A percentile compares a stretch with the other conserved stretches of the same genome.
Evolutionary conservation across 1,140 invertebrate species (phyloP).

Genomic region (Drosophila obscura): DNA sequence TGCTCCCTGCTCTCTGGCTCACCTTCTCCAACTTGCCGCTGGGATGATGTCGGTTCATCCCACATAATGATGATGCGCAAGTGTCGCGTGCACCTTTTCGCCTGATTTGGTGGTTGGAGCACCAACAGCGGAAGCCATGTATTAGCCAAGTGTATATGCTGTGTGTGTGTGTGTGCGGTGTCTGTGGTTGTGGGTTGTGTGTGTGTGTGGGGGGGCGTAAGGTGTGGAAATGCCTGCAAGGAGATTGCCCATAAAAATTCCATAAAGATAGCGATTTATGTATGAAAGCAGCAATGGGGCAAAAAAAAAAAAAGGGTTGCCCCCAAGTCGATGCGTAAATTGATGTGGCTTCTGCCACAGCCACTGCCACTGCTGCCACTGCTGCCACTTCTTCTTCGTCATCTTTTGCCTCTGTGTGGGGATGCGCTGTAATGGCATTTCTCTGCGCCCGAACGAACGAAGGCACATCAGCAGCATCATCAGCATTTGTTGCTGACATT

Average conservation of each 20-base stretch:
- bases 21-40: conserved; percentile 29
- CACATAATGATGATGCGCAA: conserved; percentile 78
- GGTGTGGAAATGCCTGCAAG: conserved; percentile 67
- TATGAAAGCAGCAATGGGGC: conserved; percentile 35
- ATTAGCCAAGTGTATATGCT: conserved; percentile 60
- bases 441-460: conserved; percentile 38
- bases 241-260: conserved; percentile 84
- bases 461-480: conserved; percentile 56
- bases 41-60: conserved; percentile 25
- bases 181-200: conserved; percentile 31
- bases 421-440: conserved; percentile 71
- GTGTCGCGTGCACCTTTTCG: conserved; percentile 72
- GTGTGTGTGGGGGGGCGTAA: no score
- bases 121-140: conserved; percentile 62
- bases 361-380: no score
- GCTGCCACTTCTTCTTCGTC: conserved; percentile 8
- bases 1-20: background rate
- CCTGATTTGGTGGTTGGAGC: conserved; percentile 13
- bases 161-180: conserved; percentile 17
- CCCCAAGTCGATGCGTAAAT: conserved; percentile 70
- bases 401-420: no score
- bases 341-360: conserved; percentile 61
- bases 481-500: conserved; percentile 81
- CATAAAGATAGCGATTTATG: conserved; percentile 84
- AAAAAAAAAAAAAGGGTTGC: conserved; percentile 67